A percentile compares a stretch with the other conserved stretches of the same genome.
phyloP scores from a whole-genome alignment of 2,113 vertebrate genomes.

The Acrocephalus arundinaceus region DNA sequence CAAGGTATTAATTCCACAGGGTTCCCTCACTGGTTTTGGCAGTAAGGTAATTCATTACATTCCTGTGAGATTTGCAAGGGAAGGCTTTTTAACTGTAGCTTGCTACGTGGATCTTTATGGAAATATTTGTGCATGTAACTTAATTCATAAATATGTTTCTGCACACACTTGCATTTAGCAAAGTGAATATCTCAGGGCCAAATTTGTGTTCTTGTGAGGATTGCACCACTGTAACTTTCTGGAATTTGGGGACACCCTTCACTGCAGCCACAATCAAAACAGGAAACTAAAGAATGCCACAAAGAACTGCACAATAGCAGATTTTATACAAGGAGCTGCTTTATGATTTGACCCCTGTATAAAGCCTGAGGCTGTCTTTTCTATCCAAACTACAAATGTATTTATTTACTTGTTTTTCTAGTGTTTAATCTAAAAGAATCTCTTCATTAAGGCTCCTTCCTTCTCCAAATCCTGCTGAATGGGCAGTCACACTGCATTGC shows the following conservation, averaged over 20 bases:
- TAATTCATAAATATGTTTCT: not conserved
- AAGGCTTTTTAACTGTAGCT: not conserved
- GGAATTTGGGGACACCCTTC: not conserved
- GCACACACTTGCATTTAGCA: not conserved
- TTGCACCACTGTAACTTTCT: not conserved
- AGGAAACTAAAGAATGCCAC: not conserved
- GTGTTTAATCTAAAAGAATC: not conserved
- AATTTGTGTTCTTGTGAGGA: not conserved
- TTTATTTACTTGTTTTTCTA: not conserved
- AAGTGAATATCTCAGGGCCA: not conserved
- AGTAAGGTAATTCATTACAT: not conserved
- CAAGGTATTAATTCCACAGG: not conserved
- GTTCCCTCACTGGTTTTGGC: not conserved
- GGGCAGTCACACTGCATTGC: not conserved
- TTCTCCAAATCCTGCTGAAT: constrained; percentile 11
- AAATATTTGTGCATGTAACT: not conserved
- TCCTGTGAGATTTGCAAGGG: not conserved
- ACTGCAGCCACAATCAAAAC: not conserved
- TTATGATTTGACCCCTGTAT: not conserved
- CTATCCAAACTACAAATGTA: not conserved
- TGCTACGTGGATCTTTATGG: not conserved
- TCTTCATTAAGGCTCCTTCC: not conserved
- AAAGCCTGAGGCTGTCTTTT: constrained; percentile 1
- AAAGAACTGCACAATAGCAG: not conserved
- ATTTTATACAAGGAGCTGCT: not conserved